Conservation (phyloP, 2,888 invertebrate genomes). For the Orthonevra nobilis region DNA sequence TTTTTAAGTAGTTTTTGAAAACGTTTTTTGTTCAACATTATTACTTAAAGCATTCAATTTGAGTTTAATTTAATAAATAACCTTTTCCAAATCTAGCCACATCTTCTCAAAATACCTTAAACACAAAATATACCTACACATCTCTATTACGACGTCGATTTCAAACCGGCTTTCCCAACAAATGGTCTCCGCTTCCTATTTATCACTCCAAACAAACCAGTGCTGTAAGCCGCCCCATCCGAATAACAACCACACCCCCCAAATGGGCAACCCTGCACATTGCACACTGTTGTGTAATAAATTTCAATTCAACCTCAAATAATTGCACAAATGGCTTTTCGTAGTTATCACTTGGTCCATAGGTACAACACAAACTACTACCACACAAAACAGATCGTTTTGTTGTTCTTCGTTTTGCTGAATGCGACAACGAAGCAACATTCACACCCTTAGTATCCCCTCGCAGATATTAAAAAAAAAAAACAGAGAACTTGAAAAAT, state of each 20-base stretch:
- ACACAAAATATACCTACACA: too few species aligned
- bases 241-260: not conserved
- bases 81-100: too few species aligned
- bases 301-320: conserved; percentile 68
- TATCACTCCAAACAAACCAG: conserved; percentile 34
- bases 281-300: conserved; percentile 56
- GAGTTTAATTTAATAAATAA: too few species aligned
- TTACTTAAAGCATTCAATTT: too few species aligned
- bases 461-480: conserved; percentile 18
- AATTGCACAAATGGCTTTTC: conserved; percentile 69
- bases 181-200: conserved; percentile 52
- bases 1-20: too few species aligned
- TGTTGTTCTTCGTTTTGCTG: conserved; percentile 39
- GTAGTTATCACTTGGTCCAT: conserved; percentile 64
- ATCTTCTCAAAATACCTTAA: too few species aligned
- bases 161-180: conserved; percentile 39
- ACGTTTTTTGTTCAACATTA: too few species aligned
- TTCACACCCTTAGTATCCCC: not conserved
- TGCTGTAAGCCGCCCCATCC: not conserved
- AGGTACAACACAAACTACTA: conserved; percentile 40
- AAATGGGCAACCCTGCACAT: conserved; percentile 19
- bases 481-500: conserved; percentile 7
- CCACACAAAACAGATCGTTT: conserved; percentile 3
- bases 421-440: conserved; percentile 23
- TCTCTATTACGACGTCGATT: too few species aligned